These are phyloP conservation scores for Ochotona curzoniae DNA, from an alignment of 2,113 vertebrate genomes.

Conservation along the genomic window DNA sequence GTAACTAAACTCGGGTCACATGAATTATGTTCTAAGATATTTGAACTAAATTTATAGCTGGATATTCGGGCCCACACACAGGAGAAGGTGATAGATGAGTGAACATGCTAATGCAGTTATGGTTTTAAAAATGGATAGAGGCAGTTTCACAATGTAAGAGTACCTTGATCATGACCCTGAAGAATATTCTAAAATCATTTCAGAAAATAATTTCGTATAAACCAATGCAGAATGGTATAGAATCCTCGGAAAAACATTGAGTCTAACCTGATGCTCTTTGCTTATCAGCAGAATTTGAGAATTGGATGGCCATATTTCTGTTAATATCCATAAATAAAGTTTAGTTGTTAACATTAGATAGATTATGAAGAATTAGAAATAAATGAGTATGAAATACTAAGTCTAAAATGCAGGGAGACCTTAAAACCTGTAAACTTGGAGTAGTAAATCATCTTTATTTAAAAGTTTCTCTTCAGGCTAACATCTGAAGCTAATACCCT, in stretches of 20 bases:
- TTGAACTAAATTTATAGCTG: conserved; percentile 12
- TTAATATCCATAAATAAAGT: background rate
- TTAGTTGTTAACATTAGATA: background rate
- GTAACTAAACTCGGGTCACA: background rate
- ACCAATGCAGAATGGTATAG: background rate
- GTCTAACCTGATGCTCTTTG: conserved; percentile 19
- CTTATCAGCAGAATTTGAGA: background rate
- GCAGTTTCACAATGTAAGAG: background rate
- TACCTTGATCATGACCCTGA: background rate
- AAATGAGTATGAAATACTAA: background rate
- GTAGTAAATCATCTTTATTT: background rate
- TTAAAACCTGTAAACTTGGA: background rate
- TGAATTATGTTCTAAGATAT: conserved; percentile 49
- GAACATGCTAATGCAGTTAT: conserved; percentile 29
- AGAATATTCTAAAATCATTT: conserved; percentile 19
- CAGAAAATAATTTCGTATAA: conserved; percentile 38
- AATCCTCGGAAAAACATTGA: background rate
- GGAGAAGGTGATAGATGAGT: background rate
- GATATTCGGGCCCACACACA: conserved; percentile 12
- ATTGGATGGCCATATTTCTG: background rate
- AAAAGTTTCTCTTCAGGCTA: background rate
- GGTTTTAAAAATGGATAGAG: background rate
- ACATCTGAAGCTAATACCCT: no score
- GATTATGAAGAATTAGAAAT: background rate
- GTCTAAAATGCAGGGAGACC: background rate